A percentile compares a stretch with the other conserved stretches of the same genome.
phyloP scores from a whole-genome alignment of 2,888 invertebrate genomes.

The Gonocerus acuteangulatus region DNA sequence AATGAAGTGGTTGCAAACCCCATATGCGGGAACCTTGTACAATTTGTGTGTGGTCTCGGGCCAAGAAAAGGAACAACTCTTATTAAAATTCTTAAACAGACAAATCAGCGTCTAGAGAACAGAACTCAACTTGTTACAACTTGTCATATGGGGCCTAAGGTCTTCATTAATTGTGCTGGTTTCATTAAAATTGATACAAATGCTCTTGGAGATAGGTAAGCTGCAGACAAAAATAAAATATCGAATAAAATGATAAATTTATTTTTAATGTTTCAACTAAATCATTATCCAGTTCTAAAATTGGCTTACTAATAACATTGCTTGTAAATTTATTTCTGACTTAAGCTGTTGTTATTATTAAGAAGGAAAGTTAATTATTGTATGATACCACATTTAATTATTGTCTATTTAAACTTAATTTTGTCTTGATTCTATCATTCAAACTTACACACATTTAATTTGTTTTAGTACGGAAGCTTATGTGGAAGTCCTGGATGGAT shows the following conservation, averaged over 20 bases:
- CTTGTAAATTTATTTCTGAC: too few relatives aligned
- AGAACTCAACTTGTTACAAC: constrained; percentile 89
- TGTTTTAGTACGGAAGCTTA: constrained; percentile 74
- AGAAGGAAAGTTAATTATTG: too few relatives aligned
- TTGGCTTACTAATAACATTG: too few relatives aligned
- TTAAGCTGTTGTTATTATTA: not conserved
- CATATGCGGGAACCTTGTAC: constrained; percentile 79
- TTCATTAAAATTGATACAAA: constrained; percentile 98
- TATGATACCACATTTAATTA: too few relatives aligned
- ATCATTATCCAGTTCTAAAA: too few relatives aligned
- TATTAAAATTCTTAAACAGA: constrained; percentile 78
- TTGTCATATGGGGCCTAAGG: constrained; percentile 96
- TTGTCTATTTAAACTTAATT: too few relatives aligned
- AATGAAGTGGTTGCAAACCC: constrained; percentile 85
- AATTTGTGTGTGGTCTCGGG: constrained; percentile 95
- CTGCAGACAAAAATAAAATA: too few relatives aligned
- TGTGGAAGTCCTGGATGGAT: constrained; percentile 92
- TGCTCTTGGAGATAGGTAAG: constrained; percentile 71
- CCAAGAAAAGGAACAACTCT: constrained; percentile 86
- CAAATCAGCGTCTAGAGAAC: constrained; percentile 86
- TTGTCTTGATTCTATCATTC: too few relatives aligned
- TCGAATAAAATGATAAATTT: too few relatives aligned
- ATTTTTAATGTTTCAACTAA: too few relatives aligned
- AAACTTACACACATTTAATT: not conserved
- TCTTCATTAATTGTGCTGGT: constrained; percentile 97